Base-by-base conservation (phyloP, 1,140 invertebrate species). In the Hylaeus anthracinus region DNA sequence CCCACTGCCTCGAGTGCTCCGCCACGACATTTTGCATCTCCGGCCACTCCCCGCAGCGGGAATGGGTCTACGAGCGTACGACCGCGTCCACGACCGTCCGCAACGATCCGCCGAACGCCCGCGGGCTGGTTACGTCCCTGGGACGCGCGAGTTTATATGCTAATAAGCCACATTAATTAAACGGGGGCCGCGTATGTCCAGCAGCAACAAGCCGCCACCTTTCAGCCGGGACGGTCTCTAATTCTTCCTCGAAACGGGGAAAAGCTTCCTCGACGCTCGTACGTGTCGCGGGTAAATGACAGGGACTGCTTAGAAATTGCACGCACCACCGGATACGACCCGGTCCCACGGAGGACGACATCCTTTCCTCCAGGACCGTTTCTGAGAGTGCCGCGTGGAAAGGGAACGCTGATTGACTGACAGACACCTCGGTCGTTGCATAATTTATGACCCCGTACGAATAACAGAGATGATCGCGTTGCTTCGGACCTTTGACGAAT, bases 91-190 rank as follows among this genome's bases (percentile, higher is more conserved):
- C 76, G 80, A 82, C 76, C 79, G 77, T 26, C 66, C 69, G 66
- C 81, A 48, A 58, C 75, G 72, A 75, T 58, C 74, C 26, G 58
- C 80, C 66, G 53, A 66, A 78, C 74, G 67, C 61, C 26, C 71
- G 66, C 76, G 78, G 76, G 70, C 76, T 63, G 69, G 73, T 84
- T 82, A 88, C 87, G 85, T 86, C 82, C 82, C 73, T 77, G 69
- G 60, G 77, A 81, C 79, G 81, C 82, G 80, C 81, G 86, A 88
- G 88, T 89, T 89, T 88, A 83, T 86, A 88, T 88, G 88, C 84
- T 88, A 89, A 89, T 89, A 85, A 84, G 80, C 77, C 74, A 88
- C 88, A 89, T 88, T 89, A 89, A 89, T 89, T 89, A 89, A 89
- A 88, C 76, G 82, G 82, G 71, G 82, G 71, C 72, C 82, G 86